phyloP scores from a whole-genome alignment of 1,140 invertebrate genomes.

The Drosophila funebris region DNA sequence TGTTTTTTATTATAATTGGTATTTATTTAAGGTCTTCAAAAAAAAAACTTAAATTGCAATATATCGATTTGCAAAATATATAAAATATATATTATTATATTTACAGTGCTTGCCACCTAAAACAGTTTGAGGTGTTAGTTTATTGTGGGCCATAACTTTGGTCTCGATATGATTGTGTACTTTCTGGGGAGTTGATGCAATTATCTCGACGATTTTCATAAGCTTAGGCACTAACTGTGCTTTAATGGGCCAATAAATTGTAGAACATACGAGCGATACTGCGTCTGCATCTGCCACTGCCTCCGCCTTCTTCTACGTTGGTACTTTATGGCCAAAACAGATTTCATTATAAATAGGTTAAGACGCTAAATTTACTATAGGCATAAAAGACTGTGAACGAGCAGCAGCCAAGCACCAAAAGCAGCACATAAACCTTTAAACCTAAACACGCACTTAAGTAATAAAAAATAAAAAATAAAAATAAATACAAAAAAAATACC shows the following conservation, averaged over 20 bases:
- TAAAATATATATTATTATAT: constrained; percentile 33
- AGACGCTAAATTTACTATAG: constrained; percentile 70
- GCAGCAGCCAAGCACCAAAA: constrained; percentile 24
- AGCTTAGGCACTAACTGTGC: constrained; percentile 63
- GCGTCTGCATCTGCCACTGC: neutral
- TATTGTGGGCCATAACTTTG: constrained; percentile 41
- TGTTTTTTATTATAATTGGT: neutral
- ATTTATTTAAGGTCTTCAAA: no score
- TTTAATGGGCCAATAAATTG: constrained; percentile 73
- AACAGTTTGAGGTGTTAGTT: constrained; percentile 64
- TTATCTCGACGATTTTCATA: constrained; percentile 60
- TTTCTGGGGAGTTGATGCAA: constrained; percentile 36
- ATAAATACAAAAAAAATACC: constrained; percentile 38
- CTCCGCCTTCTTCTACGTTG: neutral
- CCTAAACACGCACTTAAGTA: constrained; percentile 80
- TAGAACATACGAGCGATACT: constrained; percentile 59
- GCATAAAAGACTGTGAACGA: constrained; percentile 58
- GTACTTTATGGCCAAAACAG: constrained; percentile 42
- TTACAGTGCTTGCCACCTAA: constrained; percentile 31
- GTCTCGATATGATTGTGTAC: constrained; percentile 29
- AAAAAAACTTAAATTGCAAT: neutral
- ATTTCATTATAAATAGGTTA: constrained; percentile 82
- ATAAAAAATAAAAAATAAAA: constrained; percentile 61
- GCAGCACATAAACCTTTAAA: constrained; percentile 72
- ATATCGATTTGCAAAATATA: neutral